Conservation (phyloP, 2,113 vertebrate genomes). For the Semnopithecus entellus region DNA sequence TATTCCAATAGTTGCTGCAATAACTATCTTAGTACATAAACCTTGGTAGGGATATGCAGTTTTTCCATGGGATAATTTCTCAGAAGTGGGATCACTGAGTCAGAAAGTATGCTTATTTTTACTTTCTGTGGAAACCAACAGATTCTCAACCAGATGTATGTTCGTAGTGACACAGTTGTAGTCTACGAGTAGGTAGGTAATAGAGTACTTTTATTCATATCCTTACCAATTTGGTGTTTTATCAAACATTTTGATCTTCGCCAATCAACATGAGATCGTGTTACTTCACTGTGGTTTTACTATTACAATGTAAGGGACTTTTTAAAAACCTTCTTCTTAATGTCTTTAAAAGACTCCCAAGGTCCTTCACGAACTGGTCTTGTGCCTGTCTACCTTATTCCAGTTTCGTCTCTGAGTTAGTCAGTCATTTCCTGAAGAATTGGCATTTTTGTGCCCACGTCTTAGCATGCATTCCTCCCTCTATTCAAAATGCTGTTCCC, state of each 20-base stretch:
- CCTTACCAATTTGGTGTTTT: background rate
- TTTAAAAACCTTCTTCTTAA: background rate
- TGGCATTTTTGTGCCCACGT: background rate
- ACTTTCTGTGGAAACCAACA: background rate
- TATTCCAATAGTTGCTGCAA: background rate
- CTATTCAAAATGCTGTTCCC: background rate
- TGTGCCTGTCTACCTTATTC: background rate
- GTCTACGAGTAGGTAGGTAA: rapidly evolving
- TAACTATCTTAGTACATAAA: background rate
- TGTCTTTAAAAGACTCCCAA: background rate
- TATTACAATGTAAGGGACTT: background rate
- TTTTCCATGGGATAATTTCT: background rate
- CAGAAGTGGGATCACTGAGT: rapidly evolving
- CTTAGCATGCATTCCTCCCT: background rate
- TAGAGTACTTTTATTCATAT: background rate
- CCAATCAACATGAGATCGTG: background rate
- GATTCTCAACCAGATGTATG: background rate
- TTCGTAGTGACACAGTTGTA: background rate
- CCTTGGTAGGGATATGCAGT: background rate
- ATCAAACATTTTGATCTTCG: background rate
- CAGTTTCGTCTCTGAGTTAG: background rate
- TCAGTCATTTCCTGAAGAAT: background rate
- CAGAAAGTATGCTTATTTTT: background rate
- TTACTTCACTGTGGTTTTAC: background rate
- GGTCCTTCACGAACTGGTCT: background rate